phyloP scores from a whole-genome alignment of 2,888 invertebrate genomes.

The Drosophila parthenogenetica region DNA sequence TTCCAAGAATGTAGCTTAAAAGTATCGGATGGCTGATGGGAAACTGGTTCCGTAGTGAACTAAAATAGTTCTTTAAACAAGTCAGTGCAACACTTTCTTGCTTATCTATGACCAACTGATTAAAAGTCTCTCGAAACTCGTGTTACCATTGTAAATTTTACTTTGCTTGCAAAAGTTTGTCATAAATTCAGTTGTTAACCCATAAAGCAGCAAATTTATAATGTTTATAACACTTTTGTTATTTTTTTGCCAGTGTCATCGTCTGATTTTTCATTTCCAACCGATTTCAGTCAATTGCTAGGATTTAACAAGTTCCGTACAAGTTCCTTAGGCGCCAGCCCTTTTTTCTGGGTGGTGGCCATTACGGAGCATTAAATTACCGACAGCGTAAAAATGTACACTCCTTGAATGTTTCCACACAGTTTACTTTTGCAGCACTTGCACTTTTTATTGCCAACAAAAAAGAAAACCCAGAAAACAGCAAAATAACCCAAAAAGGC shows the following conservation, averaged over 20 bases:
- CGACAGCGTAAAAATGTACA: constrained; percentile 49
- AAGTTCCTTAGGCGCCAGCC: constrained; percentile 21
- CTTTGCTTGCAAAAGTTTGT: neutral
- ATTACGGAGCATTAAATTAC: constrained; percentile 50
- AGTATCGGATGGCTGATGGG: neutral
- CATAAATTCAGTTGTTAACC: neutral
- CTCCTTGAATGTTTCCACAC: constrained; percentile 78
- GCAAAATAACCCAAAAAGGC: constrained; percentile 20
- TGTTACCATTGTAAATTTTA: constrained; percentile 18
- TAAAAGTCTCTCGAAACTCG: neutral
- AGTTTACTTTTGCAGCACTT: constrained; percentile 76
- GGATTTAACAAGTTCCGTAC: constrained; percentile 16
- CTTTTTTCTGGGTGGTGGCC: constrained; percentile 7
- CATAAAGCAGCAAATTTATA: constrained; percentile 23
- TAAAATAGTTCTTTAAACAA: neutral
- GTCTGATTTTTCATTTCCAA: neutral
- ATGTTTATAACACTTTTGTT: neutral
- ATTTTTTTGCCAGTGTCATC: constrained; percentile 1
- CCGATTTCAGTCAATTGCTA: constrained; percentile 17
- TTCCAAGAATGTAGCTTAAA: constrained; percentile 33
- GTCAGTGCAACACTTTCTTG: neutral
- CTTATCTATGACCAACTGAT: constrained; percentile 8
- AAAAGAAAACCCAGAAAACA: neutral
- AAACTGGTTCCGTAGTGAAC: neutral
- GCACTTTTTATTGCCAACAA: constrained; percentile 62